Percentiles rank a stretch among this genome's conserved stretches.
Evolutionary conservation across 2,797 vertebrate genomes (phyloP).

Genomic region (Cichlasoma orientale): DNA sequence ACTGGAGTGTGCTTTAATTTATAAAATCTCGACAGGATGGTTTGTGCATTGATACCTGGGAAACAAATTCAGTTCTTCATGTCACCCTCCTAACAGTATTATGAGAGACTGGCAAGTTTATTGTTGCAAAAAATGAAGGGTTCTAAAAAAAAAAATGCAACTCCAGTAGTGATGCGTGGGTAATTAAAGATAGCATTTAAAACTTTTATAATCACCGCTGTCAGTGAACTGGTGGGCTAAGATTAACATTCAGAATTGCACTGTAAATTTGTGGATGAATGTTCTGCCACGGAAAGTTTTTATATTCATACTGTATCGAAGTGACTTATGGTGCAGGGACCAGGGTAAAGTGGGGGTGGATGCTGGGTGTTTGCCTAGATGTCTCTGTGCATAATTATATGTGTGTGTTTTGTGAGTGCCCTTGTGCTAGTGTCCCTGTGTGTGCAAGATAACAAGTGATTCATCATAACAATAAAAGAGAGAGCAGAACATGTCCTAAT

Average conservation of each 20-base stretch:
- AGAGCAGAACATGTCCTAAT: slow-evolving; percentile 40
- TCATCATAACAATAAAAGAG: slow-evolving; percentile 47
- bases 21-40: slow-evolving; percentile 60
- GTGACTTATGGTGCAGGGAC: slow-evolving; percentile 44
- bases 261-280: slow-evolving; percentile 57
- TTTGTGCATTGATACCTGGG: slow-evolving; percentile 57
- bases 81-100: slow-evolving; percentile 65
- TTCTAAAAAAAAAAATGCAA: slow-evolving; percentile 66
- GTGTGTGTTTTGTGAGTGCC: slow-evolving; percentile 26
- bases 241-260: slow-evolving; percentile 71
- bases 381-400: slow-evolving; percentile 25
- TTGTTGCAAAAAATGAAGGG: slow-evolving; percentile 67
- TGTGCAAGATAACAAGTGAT: slow-evolving; percentile 42
- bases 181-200: slow-evolving; percentile 78
- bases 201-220: slow-evolving; percentile 77
- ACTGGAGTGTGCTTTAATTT: slow-evolving; percentile 41
- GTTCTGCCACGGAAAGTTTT: slow-evolving; percentile 60
- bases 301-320: slow-evolving; percentile 58
- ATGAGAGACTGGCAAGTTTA: slow-evolving; percentile 66
- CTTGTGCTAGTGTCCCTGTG: slow-evolving; percentile 26
- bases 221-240: slow-evolving; percentile 68
- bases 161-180: slow-evolving; percentile 56
- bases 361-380: slow-evolving; percentile 38
- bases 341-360: slow-evolving; percentile 13
- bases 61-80: slow-evolving; percentile 61